Base-by-base conservation (phyloP, 2,888 invertebrate genomes). In the Epinotia bilunana region DNA sequence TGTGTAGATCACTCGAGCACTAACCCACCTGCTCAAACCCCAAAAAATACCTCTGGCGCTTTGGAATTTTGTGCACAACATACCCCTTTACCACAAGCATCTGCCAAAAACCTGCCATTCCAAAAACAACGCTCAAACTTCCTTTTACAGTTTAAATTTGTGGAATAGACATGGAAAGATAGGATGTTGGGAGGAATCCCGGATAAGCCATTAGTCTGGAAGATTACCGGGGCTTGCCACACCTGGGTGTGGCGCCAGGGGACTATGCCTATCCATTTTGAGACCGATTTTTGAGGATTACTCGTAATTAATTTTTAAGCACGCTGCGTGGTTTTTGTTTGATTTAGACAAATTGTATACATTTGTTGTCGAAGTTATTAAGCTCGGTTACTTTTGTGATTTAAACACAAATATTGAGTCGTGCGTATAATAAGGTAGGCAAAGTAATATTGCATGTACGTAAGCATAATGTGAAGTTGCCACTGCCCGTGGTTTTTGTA, bases 181-280 rank as follows among this genome's bases (percentile, higher is more conserved):
- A 65, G 49, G 65, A 65, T n/a, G 65, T 33, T 65, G 20, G 28
- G 53, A 33, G 33, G 6, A 7, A 6, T 12, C 28, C 9, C 11
- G 53, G 49, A 28, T 65, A 65, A 65, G 65, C 65, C 53, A 65
- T 65, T 65, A 65, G 65, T 55, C 65, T 70, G 20, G n/a, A 23
- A 60, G 58, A 58, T 70, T 70, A 60, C 20, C 43, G 69, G 33
- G 13, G 43, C 23, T 60, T 20, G 58, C 23, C 58, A 18, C 69
- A 70, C 60, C 58, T 49, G 69, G 20, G 60, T 49, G 43, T 69
- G 18, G 55, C 18, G 69, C 18, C 43, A 11, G 2, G 69, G 69
- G 64, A 64, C 49, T 64, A 49, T 64, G 46, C 46, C 64, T 28
- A 28, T 49, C 64, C 46, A 49, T 64, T 64, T 64, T 49, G 33